Base-by-base conservation (phyloP, 1,140 invertebrate genomes). In the Scylla paramamosain region DNA sequence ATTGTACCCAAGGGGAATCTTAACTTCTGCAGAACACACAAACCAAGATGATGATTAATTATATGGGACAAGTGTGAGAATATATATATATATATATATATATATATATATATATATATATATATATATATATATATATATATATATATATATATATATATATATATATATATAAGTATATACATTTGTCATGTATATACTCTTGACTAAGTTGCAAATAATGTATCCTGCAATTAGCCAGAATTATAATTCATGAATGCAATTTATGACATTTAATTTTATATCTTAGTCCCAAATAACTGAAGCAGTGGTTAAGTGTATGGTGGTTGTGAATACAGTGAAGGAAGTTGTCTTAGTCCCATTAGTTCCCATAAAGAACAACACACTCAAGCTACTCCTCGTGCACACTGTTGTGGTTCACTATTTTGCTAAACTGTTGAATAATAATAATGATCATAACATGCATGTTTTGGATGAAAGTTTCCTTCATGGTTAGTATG, bases 321-420 rank as follows among this genome's bases (percentile, higher is more conserved):
- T 46, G 52, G n/a, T 67, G 12, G 84, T 46, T 59, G 83, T 93
- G 48, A 93, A 88, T 82, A 88, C 31, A 88, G 46, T 93, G 67
- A 52, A 87, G 84, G 83, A 39, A 31, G 28, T 59, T 59, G 84
- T 45, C 4, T 87, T 86, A 31, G 92, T 86, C 32, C 45, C 16
- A 88, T 59, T 93, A 67, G 48, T 93, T 93, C 45, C 92, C 92
- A 93, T 29, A 93, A 31, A 86, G 32, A 88, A 93, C 39, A 93
- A 16, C n/a, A 88, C 84, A 93, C 77, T 87, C 83, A 86, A 88
- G 83, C 29, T 87, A 28, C 48, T 25, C 20, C 8, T 46, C 16
- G 83, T 25, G 28, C 84, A 93, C 92, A 93, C 48, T 77, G 67
- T 77, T 91, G 90, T 91, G 89, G 52, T 32, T 91, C 52, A 91